These are phyloP conservation scores for Bombus balteatus DNA, from an alignment of 1,140 invertebrate genomes.

Conservation along the genomic window DNA sequence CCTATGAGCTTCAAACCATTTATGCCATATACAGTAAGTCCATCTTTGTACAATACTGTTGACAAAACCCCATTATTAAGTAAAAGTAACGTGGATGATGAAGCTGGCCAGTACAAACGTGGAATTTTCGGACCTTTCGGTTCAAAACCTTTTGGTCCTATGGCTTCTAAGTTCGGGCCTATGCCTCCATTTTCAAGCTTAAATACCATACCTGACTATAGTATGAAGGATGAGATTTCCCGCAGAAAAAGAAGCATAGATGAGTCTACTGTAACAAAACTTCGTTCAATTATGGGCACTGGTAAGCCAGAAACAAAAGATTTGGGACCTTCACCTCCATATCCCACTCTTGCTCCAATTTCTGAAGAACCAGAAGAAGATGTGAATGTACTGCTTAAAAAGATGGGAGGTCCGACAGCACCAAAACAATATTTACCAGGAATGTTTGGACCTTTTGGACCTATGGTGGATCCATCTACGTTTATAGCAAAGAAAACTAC, in stretches of 20 bases:
- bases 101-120: slow-evolving; percentile 47
- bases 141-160: slow-evolving; percentile 55
- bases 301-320: slow-evolving; percentile 32
- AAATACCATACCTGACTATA: slow-evolving; percentile 24
- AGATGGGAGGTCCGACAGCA: neutral
- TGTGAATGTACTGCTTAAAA: slow-evolving; percentile 14
- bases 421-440: slow-evolving; percentile 67
- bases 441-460: slow-evolving; percentile 65
- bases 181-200: slow-evolving; percentile 17
- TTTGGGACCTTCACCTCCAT: slow-evolving; percentile 65
- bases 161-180: slow-evolving; percentile 56
- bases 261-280: neutral
- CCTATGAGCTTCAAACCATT: slow-evolving; percentile 40
- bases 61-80: slow-evolving; percentile 5
- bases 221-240: slow-evolving; percentile 20
- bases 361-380: slow-evolving; percentile 48
- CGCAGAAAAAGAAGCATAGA: slow-evolving; percentile 60
- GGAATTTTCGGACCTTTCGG: slow-evolving; percentile 61
- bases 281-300: slow-evolving; percentile 24
- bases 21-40: slow-evolving; percentile 2
- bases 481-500: slow-evolving; percentile 75
- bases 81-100: slow-evolving; percentile 22
- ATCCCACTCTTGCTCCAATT: slow-evolving; percentile 71
- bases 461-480: slow-evolving; percentile 73
- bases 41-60: slow-evolving; percentile 45